Evolutionary conservation across 64 coral and sea anemone species (phyloP).

Genomic region (Astreopora myriophthalma): DNA sequence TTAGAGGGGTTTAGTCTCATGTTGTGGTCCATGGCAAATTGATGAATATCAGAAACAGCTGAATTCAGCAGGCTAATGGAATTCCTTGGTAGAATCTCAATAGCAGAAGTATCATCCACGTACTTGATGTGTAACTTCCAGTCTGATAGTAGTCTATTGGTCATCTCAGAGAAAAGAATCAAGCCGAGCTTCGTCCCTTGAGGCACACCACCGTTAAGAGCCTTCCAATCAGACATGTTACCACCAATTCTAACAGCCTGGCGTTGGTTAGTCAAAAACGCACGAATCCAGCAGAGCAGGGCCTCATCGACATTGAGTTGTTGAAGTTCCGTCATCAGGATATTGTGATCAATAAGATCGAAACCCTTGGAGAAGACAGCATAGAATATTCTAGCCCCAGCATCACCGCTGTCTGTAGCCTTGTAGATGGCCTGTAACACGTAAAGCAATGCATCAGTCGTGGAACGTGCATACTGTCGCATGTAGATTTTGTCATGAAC

Average conservation of each 20-base stretch:
- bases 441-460: no score
- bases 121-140: no score
- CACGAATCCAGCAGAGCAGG: conserved; percentile 16
- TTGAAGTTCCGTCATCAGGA: no score
- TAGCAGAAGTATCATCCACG: conserved; percentile 65
- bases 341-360: no score
- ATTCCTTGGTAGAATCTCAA: conserved; percentile 67
- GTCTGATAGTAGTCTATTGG: conserved; percentile 3
- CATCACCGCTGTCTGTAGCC: no score
- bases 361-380: no score
- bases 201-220: conserved; percentile 26
- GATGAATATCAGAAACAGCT: conserved; percentile 40
- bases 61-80: conserved; percentile 49
- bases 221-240: conserved; percentile 28
- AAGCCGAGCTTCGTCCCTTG: conserved; percentile 29
- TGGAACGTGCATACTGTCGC: conserved; percentile 21
- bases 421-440: no score
- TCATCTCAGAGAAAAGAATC: conserved; percentile 45
- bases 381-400: no score
- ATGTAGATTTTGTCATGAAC: background rate
- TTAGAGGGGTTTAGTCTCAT: conserved; percentile 73
- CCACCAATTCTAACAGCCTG: conserved; percentile 17
- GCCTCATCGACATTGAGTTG: conserved; percentile 7
- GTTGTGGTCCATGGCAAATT: conserved; percentile 56
- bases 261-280: conserved; percentile 5